These are phyloP conservation scores for Trididemnum nubilum DNA, from an alignment of 23 tunicate genomes.

Conservation along the genomic window DNA sequence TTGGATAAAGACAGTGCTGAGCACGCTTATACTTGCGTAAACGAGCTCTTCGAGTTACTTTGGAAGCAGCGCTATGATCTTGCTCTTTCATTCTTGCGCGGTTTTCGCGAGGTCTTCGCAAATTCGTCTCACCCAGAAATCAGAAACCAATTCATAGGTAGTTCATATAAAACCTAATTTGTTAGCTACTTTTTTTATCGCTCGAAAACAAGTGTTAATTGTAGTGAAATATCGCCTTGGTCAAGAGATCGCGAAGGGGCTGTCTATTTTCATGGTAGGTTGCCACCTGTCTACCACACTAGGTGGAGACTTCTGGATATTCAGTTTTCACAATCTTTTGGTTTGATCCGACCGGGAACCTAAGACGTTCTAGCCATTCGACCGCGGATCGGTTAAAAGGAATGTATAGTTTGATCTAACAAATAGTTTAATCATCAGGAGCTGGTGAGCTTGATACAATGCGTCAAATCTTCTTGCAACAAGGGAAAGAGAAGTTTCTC, in stretches of 20 bases:
- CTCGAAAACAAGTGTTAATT: neutral
- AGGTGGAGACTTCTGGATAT: neutral
- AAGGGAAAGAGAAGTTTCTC: slow-evolving; percentile 88
- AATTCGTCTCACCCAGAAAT: slow-evolving; percentile 63
- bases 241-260: too few relatives aligned
- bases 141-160: slow-evolving; percentile 78
- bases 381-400: too few relatives aligned
- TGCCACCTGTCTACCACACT: too few relatives aligned
- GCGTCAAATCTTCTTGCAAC: slow-evolving; percentile 83
- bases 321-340: too few relatives aligned
- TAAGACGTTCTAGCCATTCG: too few relatives aligned
- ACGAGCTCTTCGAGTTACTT: slow-evolving; percentile 78
- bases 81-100: slow-evolving; percentile 87
- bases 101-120: slow-evolving; percentile 93
- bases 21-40: slow-evolving; percentile 88
- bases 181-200: neutral
- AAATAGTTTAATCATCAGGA: too few relatives aligned
- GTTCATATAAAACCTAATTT: too few relatives aligned
- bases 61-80: slow-evolving; percentile 87
- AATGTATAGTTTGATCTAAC: too few relatives aligned
- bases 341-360: too few relatives aligned
- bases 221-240: neutral
- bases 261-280: too few relatives aligned
- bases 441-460: slow-evolving; percentile 91
- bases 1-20: slow-evolving; percentile 89